Conservation (phyloP, 1,140 invertebrate genomes). For the Drosophila auraria region DNA sequence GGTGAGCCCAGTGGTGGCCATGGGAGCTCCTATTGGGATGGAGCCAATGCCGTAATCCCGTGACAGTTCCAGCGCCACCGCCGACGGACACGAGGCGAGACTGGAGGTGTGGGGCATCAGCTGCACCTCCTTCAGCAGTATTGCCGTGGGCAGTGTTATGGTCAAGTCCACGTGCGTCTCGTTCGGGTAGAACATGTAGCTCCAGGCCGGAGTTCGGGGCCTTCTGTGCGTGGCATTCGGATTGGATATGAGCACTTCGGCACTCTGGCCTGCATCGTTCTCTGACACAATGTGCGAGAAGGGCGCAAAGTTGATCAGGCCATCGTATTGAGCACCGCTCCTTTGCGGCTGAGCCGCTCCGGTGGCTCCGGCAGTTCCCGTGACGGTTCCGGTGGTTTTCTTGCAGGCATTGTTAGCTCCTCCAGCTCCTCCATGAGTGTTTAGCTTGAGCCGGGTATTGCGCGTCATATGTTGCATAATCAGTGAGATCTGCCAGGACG, state of each 20-base stretch:
- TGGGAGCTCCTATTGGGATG: slow-evolving; percentile 87
- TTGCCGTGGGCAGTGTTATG: slow-evolving; percentile 94
- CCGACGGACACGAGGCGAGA: slow-evolving; percentile 94
- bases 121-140: slow-evolving; percentile 95
- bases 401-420: slow-evolving; percentile 55
- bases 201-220: slow-evolving; percentile 94
- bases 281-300: slow-evolving; percentile 92
- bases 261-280: slow-evolving; percentile 94
- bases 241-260: slow-evolving; percentile 93
- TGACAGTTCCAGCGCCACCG: slow-evolving; percentile 93
- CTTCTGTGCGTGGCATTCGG: slow-evolving; percentile 91
- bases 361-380: slow-evolving; percentile 40
- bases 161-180: slow-evolving; percentile 95
- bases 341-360: slow-evolving; percentile 50
- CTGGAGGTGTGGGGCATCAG: slow-evolving; percentile 94
- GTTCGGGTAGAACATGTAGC: slow-evolving; percentile 96
- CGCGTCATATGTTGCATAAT: slow-evolving; percentile 89
- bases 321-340: slow-evolving; percentile 86
- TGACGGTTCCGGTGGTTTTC: slow-evolving; percentile 48
- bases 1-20: slow-evolving; percentile 93
- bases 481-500: slow-evolving; percentile 84
- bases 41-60: slow-evolving; percentile 87
- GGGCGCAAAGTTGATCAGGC: slow-evolving; percentile 95
- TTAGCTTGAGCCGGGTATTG: slow-evolving; percentile 74
- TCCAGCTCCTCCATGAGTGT: slow-evolving; percentile 45